These are phyloP conservation scores for Melanotaenia parkinsoni DNA, from an alignment of 2,797 vertebrate genomes.

Conservation along the genomic window DNA sequence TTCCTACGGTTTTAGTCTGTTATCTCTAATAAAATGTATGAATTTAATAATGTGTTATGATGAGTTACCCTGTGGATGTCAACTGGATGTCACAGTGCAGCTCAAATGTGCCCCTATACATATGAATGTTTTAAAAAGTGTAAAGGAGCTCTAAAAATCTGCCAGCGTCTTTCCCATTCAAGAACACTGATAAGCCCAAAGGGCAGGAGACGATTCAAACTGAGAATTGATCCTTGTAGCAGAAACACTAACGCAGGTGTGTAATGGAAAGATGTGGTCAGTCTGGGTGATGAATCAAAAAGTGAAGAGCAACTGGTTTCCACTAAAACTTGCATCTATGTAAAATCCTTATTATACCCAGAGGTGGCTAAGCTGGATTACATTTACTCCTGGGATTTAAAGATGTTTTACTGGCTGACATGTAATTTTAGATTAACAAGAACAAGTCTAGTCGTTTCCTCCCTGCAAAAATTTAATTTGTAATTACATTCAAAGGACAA, in stretches of 20 bases:
- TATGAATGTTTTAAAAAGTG: constrained; percentile 54
- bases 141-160: constrained; percentile 51
- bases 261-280: neutral
- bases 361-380: constrained; percentile 28
- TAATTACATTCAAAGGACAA: neutral
- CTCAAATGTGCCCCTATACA: constrained; percentile 45
- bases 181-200: constrained; percentile 27
- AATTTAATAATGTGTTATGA: constrained; percentile 66
- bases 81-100: constrained; percentile 42
- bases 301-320: constrained; percentile 31
- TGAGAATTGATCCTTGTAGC: no score
- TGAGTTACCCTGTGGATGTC: constrained; percentile 42
- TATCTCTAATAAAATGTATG: constrained; percentile 54
- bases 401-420: neutral
- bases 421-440: constrained; percentile 5
- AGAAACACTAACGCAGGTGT: neutral
- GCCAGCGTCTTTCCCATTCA: constrained; percentile 26
- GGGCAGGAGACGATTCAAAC: constrained; percentile 28
- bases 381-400: constrained; percentile 28
- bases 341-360: constrained; percentile 28
- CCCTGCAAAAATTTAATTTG: neutral
- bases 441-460: neutral
- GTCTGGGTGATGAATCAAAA: constrained; percentile 2
- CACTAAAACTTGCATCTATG: constrained; percentile 28
- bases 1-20: constrained; percentile 6